Base-by-base conservation (phyloP, 2,888 invertebrate genomes). In the Lasioglossum figueresi region DNA sequence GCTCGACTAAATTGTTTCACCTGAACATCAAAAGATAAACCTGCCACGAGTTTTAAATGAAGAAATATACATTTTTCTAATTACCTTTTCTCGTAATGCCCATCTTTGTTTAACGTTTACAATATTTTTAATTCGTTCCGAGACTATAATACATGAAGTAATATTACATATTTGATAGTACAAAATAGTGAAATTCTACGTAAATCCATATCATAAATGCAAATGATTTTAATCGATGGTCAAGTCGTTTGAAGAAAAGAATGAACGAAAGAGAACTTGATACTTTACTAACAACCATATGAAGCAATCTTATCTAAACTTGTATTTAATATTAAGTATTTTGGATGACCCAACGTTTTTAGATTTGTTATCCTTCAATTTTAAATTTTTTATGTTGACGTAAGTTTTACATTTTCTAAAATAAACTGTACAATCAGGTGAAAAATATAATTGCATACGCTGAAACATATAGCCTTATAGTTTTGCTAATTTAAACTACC, bases 1-100 rank as follows among this genome's bases (percentile, higher is more conserved):
- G 70, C 19, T 66, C 34, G 59, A 73, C 37, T 37, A 31, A 76
- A 77, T 79, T 56, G 31, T 27, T 59, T 78, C 45, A 59, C 72
- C 23, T 78, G 1, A 16, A 19, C 43, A 31, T 66, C 40, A 0
- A 76, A 76, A 37, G 14, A 72, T 71, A 63, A 72, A 43, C 40
- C 27, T n/a, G 37, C 8, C n/a, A 2, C 52, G 31, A n/a, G 8
- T 34, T 68, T 37, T 5, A 27, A 12, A 23, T 48, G 1, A 5
- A 77, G 1, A 52, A 52, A 77, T 70, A 8, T 37, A 10, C 19
- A 5, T 56, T 43, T 45, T 23, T 56, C 23, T 4, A 68, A 16
- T 19, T 76, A 59, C 16, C 8, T 31, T 76, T 59, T 27, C n/a
- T 23, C 16, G 2, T 43, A 56, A n/a, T 37, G 34, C 12, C 10